Conservation (phyloP, 2,888 invertebrate genomes). For the Dicyrtoma fusca region DNA sequence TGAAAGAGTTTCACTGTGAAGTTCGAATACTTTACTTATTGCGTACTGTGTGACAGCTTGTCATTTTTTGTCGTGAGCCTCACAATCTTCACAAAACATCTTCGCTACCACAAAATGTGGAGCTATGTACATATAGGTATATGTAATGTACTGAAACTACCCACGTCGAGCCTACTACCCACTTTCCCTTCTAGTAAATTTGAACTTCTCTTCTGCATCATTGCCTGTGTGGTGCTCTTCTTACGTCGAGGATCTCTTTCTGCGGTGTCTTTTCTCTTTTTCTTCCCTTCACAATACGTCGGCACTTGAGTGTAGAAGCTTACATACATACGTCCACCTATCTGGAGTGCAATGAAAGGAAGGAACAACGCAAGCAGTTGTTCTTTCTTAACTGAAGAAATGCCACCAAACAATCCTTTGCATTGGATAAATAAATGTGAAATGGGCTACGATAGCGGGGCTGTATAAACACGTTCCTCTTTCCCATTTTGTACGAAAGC, state of each 20-base stretch:
- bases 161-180: not conserved
- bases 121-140: not conserved
- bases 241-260: not conserved
- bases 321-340: too few species aligned
- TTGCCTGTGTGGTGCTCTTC: not conserved
- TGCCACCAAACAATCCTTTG: too few species aligned
- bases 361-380: not conserved
- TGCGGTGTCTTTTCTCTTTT: not conserved
- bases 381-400: too few species aligned
- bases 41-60: slow-evolving; percentile 24
- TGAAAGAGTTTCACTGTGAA: too few species aligned
- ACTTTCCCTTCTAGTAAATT: not conserved
- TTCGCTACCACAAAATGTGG: slow-evolving; percentile 1
- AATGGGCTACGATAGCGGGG: too few species aligned
- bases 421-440: too few species aligned
- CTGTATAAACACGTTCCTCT: too few species aligned
- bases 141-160: not conserved
- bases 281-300: too few species aligned
- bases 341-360: not conserved
- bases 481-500: too few species aligned
- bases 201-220: not conserved
- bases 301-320: too few species aligned
- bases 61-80: slow-evolving; percentile 30
- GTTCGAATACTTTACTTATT: slow-evolving; percentile 12
- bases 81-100: not conserved